Percentiles rank a stretch among this genome's conserved stretches.
These are phyloP conservation scores for Hirudinaria manillensis DNA, from an alignment of 2,888 invertebrate genomes.

Conservation along the genomic window DNA sequence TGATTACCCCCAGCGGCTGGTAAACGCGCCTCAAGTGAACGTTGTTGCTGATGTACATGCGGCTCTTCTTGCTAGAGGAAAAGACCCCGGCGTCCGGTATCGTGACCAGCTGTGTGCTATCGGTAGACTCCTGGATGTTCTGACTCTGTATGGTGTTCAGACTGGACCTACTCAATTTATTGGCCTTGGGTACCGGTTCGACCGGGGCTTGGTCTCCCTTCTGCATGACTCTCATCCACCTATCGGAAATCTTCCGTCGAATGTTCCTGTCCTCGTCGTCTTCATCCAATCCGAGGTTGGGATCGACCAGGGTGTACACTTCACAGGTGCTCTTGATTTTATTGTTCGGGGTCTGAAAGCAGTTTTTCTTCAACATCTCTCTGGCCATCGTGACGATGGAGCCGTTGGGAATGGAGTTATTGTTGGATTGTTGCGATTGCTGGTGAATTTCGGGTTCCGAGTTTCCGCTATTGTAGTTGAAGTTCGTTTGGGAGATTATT, in stretches of 20 bases:
- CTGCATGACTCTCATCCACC: not conserved
- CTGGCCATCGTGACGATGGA: constrained; percentile 27
- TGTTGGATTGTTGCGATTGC: constrained; percentile 5
- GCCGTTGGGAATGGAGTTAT: constrained; percentile 26
- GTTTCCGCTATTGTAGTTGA: not conserved
- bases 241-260: not conserved
- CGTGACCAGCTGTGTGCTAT: not conserved
- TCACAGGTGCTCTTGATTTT: not conserved
- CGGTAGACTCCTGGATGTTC: not conserved
- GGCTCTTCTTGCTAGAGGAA: constrained; percentile 5
- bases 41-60: constrained; percentile 20
- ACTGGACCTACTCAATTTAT: not conserved
- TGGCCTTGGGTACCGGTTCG: not conserved
- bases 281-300: not conserved
- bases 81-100: not conserved
- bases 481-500: not conserved
- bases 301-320: not conserved
- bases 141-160: not conserved
- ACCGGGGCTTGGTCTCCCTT: not conserved
- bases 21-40: not conserved
- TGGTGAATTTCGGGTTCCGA: not conserved
- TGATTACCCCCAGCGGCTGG: not conserved
- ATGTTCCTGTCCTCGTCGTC: not conserved
- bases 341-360: not conserved
- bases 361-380: constrained; percentile 23